Conservation (phyloP, 2,797 vertebrate genomes). For the Smutsia temminckii region DNA sequence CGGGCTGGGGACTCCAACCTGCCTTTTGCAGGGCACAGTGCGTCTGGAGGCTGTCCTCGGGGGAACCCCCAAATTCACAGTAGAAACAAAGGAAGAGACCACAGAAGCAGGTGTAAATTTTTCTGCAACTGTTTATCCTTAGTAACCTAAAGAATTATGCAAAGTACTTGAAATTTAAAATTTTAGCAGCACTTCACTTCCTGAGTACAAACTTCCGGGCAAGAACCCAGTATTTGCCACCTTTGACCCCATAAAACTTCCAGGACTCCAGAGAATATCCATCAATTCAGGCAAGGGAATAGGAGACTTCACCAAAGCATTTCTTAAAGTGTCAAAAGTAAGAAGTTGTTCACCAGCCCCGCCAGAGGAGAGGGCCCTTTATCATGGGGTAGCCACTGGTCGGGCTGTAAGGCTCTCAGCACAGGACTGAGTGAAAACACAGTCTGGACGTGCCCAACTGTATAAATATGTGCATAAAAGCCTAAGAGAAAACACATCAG, state of each 20-base stretch:
- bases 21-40: rapidly evolving
- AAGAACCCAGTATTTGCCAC: background rate
- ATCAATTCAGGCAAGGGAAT: background rate
- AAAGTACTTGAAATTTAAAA: too few relatives aligned
- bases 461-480: rapidly evolving
- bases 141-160: background rate
- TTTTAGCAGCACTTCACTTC: rapidly evolving
- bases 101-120: rapidly evolving
- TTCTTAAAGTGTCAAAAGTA: rapidly evolving
- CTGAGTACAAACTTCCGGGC: rapidly evolving
- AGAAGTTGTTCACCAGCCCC: background rate
- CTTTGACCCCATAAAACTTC: too few relatives aligned
- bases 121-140: background rate
- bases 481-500: background rate
- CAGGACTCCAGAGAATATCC: background rate
- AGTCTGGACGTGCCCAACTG: background rate
- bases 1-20: rapidly evolving
- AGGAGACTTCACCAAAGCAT: rapidly evolving
- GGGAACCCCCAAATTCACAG: rapidly evolving
- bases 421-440: too few relatives aligned
- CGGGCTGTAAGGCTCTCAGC: background rate
- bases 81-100: background rate
- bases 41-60: too few relatives aligned
- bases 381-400: rapidly evolving
- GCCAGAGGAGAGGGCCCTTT: rapidly evolving